Base-by-base conservation (phyloP, 2,888 invertebrate species). In the Meliscaeva auricollis region DNA sequence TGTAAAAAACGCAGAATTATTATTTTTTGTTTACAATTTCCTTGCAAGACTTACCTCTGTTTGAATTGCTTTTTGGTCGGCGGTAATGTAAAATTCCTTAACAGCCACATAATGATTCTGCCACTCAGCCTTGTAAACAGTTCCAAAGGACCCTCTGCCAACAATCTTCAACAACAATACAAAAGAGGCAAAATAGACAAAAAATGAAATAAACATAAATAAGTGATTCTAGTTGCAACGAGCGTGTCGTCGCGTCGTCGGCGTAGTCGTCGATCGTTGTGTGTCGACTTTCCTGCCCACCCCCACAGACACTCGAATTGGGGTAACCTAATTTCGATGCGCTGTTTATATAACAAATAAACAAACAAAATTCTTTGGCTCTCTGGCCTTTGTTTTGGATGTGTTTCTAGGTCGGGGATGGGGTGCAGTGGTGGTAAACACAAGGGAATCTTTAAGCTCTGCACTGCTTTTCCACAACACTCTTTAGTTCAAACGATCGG, bases 141-240 rank as follows among this genome's bases (percentile, higher is more conserved):
- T 96, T 87, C 99, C 99, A 93, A 97, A 99, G 32, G 98, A 97
- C 62, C 99, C 98, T 93, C 97, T 96, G 35, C 98, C 98, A 88
- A 97, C 96, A 92, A 96, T 95, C 97, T 97, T 93, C 35, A 38
- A 35, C 35, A 35, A 32, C 2, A 35, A 35, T 8, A 35, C 9
- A 6, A 35, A 35, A 6, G 9, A 35, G 35, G 35, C 91, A 90
- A 87, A 52, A 87, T 87, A 76, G 6, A 35, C 9, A 79, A 22
- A 76, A 0, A 76, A 50, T 46, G 38, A 35, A 69, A 32, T n/a
- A 13, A 15, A 17, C 9, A 20, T 26, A 46, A n/a, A 17, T 3
- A n/a, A 17, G 9, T 48, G 3, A 44, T 48, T 48, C 17, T n/a
- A 50, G n/a, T 15, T 44, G 20, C 11, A 38, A 44, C n/a, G 17